Conservation (phyloP, 2,888 invertebrate genomes). For the Bruchidius siliquastri region DNA sequence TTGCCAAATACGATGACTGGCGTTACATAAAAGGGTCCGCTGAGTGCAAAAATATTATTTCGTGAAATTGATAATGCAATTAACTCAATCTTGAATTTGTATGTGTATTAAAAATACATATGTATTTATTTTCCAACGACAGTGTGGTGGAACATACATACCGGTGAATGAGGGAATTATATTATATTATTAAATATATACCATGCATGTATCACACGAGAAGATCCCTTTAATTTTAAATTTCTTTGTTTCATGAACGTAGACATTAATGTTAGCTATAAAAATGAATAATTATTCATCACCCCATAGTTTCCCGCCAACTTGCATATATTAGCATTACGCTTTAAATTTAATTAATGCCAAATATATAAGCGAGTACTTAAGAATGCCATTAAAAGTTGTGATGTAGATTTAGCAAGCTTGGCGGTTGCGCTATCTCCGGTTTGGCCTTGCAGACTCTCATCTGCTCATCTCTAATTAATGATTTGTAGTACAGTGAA, state of each 20-base stretch:
- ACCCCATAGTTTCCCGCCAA: neutral
- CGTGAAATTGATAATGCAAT: too few species aligned
- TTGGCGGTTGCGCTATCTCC: neutral
- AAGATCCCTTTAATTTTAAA: neutral
- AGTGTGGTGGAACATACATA: too few species aligned
- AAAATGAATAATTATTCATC: neutral
- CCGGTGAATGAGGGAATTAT: too few species aligned
- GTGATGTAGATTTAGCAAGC: neutral
- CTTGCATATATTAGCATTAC: neutral
- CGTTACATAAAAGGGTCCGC: neutral
- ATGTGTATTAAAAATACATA: too few species aligned
- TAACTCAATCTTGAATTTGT: too few species aligned
- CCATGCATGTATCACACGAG: too few species aligned
- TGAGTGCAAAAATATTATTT: neutral
- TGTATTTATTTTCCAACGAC: too few species aligned
- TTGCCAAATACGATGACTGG: neutral
- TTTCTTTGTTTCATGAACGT: neutral
- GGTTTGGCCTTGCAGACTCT: neutral
- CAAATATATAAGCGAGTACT: neutral
- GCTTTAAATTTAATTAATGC: neutral
- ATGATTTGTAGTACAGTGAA: neutral
- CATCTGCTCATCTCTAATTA: neutral
- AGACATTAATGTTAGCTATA: neutral
- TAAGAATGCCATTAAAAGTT: neutral
- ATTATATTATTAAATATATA: too few species aligned